Conservation (phyloP, 2,797 vertebrate species). For the Dallia pectoralis region DNA sequence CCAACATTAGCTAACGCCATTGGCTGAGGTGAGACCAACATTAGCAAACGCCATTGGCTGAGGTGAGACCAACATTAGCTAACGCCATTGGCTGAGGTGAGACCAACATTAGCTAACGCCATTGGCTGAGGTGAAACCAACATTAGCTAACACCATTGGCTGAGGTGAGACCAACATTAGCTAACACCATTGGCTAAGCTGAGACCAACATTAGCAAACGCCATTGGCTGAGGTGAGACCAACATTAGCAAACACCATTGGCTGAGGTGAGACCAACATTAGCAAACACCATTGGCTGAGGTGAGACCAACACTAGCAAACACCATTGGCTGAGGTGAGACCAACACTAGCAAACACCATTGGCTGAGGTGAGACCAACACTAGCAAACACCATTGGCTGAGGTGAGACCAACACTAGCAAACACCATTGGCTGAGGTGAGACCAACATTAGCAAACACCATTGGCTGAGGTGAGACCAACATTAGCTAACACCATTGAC, state of each 20-base stretch:
- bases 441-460: constrained; percentile 4
- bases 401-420: constrained; percentile 92
- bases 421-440: constrained; percentile 95
- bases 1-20: constrained; percentile 94
- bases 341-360: constrained; percentile 94
- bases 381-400: neutral
- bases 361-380: constrained; percentile 84
- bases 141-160: constrained; percentile 96
- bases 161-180: constrained; percentile 73
- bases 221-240: constrained; percentile 89
- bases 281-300: constrained; percentile 97
- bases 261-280: constrained; percentile 82
- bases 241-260: neutral
- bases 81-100: constrained; percentile 95
- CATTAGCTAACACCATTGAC: constrained; percentile 96
- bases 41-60: neutral
- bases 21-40: constrained; percentile 84
- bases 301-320: constrained; percentile 55
- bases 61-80: constrained; percentile 92
- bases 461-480: constrained; percentile 73
- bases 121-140: constrained; percentile 73
- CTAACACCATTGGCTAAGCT: neutral
- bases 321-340: constrained; percentile 46
- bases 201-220: constrained; percentile 95
- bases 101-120: constrained; percentile 3